Evolutionary conservation across 2,888 invertebrate species (phyloP).

Genomic region (Anoncus sp.): DNA sequence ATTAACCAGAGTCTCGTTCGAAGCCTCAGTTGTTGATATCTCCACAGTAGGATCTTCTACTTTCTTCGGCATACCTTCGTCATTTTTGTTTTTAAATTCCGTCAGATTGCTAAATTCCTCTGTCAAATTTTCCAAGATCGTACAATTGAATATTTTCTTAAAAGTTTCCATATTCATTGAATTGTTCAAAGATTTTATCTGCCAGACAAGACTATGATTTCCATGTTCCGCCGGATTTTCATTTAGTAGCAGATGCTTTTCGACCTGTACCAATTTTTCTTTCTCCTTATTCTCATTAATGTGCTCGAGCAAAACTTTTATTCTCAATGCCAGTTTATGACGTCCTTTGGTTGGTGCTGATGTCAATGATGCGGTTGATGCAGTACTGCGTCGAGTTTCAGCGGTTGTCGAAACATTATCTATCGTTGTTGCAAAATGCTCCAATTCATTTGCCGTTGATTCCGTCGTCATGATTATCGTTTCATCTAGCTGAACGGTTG

Average conservation of each 20-base stretch:
- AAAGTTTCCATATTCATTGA: conserved; percentile 64
- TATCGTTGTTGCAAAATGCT: conserved; percentile 16
- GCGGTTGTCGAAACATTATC: conserved; percentile 31
- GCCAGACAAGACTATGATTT: conserved; percentile 61
- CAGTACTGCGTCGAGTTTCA: conserved; percentile 50
- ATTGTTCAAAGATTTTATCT: conserved; percentile 66
- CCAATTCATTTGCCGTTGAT: conserved; percentile 11
- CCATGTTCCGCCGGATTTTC: conserved; percentile 54
- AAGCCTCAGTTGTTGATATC: background rate
- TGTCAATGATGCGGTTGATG: conserved; percentile 2
- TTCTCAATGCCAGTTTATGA: conserved; percentile 62
- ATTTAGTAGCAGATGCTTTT: conserved; percentile 65
- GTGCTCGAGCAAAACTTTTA: conserved; percentile 69
- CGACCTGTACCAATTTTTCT: conserved; percentile 66
- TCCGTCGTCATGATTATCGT: conserved; percentile 2
- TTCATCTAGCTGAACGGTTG: background rate
- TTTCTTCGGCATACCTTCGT: background rate
- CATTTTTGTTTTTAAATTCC: background rate
- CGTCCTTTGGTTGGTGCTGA: conserved; percentile 11
- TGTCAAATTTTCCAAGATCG: conserved; percentile 50
- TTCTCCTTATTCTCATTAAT: conserved; percentile 65
- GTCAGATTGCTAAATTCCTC: conserved; percentile 27
- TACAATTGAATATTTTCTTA: conserved; percentile 67
- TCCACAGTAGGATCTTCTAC: background rate
- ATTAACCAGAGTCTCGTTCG: background rate